Evolutionary conservation across 2,113 vertebrate genomes (phyloP), one percentile per base, ranked within the genome.

Genomic region (Balaeniceps rex): DNA sequence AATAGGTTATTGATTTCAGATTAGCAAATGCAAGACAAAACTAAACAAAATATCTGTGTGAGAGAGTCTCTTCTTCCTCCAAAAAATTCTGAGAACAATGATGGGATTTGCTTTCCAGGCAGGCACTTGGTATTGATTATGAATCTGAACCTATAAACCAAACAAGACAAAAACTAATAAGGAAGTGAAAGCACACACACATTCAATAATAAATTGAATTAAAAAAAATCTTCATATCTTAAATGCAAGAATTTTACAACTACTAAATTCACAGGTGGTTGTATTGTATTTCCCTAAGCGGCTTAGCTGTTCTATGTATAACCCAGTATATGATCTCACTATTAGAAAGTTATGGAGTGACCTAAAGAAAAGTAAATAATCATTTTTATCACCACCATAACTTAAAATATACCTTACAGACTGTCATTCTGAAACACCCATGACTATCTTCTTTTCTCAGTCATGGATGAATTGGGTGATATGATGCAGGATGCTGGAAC

Each of bases 171-270:
- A 84, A 94, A 61, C 10, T 25, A 76, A 44, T 64, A 57, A 79
- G 13, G 42, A 92, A 79, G 75, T 87, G 9, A 76, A 87, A 82
- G 29, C 6, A 23, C n/a, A 61, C 14, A 55, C 9, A 76, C 4
- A 55, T n/a, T 55, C 29, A 79, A 51, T 44, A 75, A 79, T 54
- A 75, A 84, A 61, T n/a, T 52, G 10, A 80, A 36, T 40, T 2
- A 3, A 44, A 54, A 55, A 36, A 33, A 6, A 6, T 1, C 2
- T 12, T 83, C 0, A 0, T 55, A 40, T 28, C 6, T 83, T 84
- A 70, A 95, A 88, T 44, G 17, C 2, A 46, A 86, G 24, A 88
- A 66, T 66, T 92, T 80, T 77, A 10, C 24, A 80, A 18, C 19
- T 74, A 44, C 7, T 52, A 14, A 42, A 46, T 52, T 87, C n/a